Percentiles rank a stretch among this genome's conserved stretches.
Evolutionary conservation across 2,888 invertebrate species (phyloP).

Genomic region (Acleris emargana): DNA sequence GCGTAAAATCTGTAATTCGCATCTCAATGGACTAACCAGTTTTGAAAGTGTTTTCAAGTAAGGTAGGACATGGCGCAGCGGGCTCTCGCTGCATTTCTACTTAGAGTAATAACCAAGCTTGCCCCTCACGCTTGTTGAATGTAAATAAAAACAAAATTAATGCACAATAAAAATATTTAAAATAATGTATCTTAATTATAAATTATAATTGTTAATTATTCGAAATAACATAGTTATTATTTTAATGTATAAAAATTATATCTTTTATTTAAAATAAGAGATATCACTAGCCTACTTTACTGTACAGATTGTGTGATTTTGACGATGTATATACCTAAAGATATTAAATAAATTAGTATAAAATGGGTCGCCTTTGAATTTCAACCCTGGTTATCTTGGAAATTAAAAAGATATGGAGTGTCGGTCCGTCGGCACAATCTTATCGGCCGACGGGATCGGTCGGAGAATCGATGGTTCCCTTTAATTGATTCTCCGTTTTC

Average conservation of each 20-base stretch:
- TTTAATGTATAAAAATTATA: conserved; percentile 67
- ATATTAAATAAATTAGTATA: conserved; percentile 78
- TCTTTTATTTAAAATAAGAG: conserved; percentile 76
- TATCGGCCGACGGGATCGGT: conserved; percentile 70
- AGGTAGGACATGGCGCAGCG: too few species aligned
- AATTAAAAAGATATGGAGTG: conserved; percentile 54
- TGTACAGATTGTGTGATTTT: conserved; percentile 78
- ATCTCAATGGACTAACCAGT: too few species aligned
- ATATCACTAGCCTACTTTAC: conserved; percentile 63
- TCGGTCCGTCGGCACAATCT: conserved; percentile 48
- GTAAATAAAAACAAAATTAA: conserved; percentile 68
- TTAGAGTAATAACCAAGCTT: conserved; percentile 62
- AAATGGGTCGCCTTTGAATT: conserved; percentile 45
- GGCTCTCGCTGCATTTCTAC: conserved; percentile 8
- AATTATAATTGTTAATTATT: conserved; percentile 61
- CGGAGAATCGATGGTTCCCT: conserved; percentile 73
- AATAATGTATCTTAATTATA: conserved; percentile 55
- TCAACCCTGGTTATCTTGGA: conserved; percentile 47
- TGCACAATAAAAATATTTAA: conserved; percentile 69
- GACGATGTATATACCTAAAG: conserved; percentile 69
- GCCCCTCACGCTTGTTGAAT: conserved; percentile 75
- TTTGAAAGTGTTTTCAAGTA: too few species aligned
- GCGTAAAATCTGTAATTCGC: too few species aligned
- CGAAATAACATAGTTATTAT: conserved; percentile 52
- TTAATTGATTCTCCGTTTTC: conserved; percentile 78